A percentile compares a stretch with the other conserved stretches of the same genome.
Evolutionary conservation across 1,140 invertebrate genomes (phyloP).

Genomic region (Drosophila guanche): DNA sequence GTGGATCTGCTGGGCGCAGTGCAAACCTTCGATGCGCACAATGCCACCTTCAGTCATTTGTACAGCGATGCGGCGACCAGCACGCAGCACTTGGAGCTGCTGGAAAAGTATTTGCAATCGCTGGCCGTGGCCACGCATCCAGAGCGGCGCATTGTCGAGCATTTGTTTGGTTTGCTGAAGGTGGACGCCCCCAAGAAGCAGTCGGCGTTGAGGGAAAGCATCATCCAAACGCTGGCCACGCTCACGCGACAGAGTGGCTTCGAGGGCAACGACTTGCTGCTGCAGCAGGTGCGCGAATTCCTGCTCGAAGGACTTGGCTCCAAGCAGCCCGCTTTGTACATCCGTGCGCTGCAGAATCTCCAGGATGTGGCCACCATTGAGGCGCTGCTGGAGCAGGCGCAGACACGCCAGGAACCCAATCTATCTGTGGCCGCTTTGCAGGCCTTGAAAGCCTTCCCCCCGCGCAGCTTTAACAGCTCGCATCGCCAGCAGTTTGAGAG

Average conservation of each 20-base stretch:
- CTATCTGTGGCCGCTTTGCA: slow-evolving; percentile 87
- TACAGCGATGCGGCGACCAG: slow-evolving; percentile 85
- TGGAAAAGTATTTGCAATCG: slow-evolving; percentile 90
- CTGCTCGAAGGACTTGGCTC: slow-evolving; percentile 48
- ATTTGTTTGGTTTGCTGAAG: slow-evolving; percentile 83
- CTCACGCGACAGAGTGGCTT: slow-evolving; percentile 85
- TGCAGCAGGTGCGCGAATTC: slow-evolving; percentile 48
- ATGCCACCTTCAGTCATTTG: slow-evolving; percentile 87
- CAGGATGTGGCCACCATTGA: slow-evolving; percentile 85
- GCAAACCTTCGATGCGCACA: slow-evolving; percentile 87
- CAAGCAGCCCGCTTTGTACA: slow-evolving; percentile 85
- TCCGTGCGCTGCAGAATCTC: slow-evolving; percentile 89
- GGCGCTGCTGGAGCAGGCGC: slow-evolving; percentile 85
- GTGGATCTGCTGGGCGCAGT: slow-evolving; percentile 89
- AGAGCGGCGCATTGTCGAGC: slow-evolving; percentile 85
- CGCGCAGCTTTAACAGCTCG: slow-evolving; percentile 72
- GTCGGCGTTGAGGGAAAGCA: slow-evolving; percentile 87
- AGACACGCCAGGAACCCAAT: slow-evolving; percentile 84
- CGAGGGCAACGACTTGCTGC: slow-evolving; percentile 54
- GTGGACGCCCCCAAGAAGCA: slow-evolving; percentile 84
- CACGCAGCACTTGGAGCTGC: slow-evolving; percentile 85
- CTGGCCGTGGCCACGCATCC: slow-evolving; percentile 88
- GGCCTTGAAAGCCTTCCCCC: slow-evolving; percentile 86
- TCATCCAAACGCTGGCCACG: slow-evolving; percentile 87
- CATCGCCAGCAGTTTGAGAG: slow-evolving; percentile 84